Base-by-base conservation (phyloP, 2,113 vertebrate species). In the Apteryx owenii region DNA sequence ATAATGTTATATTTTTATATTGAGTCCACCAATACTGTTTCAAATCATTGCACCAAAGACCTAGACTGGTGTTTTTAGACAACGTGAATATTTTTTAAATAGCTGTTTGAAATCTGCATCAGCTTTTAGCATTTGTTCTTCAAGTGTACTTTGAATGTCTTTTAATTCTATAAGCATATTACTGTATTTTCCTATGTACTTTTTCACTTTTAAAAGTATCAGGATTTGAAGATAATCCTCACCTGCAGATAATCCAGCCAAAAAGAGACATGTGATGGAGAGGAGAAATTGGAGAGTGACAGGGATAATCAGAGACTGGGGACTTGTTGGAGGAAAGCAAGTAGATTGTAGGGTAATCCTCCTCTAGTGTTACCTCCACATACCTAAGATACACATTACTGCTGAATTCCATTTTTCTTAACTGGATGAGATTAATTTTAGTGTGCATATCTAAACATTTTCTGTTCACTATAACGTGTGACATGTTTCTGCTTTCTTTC, bases 401-500 rank as follows among this genome's bases (percentile, higher is more conserved):
- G 53, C 64, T 68, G 46, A 75, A 42, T 75, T 56, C 16, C 28
- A 2, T 53, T 86, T 60, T 66, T 73, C 70, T 72, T 71, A 62
- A 51, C n/a, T 38, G 28, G 78, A n/a, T 61, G 71, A 56, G 17
- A 0, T 48, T 86, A 90, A 42, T 89, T 12, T 65, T 92, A 64
- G 91, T 18, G 3, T 96, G 91, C 95, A 46, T 89, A 64, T 10
- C n/a, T 86, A 40, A 91, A 72, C 69, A 40, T 94, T 97, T 92
- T 95, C 73, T 96, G 92, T 95, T 97, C 90, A 38, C 75, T 89
- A 28, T 98, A 96, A 97, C 93, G n/a, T 92, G 80, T 96, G 88
- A 16, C 92, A 60, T 98, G 97, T 97, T 98, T 98, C 96, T 98
- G 85, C 96, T 98, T 98, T 98, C 95, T 98, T 98, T 95, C 88